Evolutionary conservation across 23 tunicate genomes (phyloP), one percentile per base, ranked within the genome.

Genomic region (Trididemnum miniatum): DNA sequence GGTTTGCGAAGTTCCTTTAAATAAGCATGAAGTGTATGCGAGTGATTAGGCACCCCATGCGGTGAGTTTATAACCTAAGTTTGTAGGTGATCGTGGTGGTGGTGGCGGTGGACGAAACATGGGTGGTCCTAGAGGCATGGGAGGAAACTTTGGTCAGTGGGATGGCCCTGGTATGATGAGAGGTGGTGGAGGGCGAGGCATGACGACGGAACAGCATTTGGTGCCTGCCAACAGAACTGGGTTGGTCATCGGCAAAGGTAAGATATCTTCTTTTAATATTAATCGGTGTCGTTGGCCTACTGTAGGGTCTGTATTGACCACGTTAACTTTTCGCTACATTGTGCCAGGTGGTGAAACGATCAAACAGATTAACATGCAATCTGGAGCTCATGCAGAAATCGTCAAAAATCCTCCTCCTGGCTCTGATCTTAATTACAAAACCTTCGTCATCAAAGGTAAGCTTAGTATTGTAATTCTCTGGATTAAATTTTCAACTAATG

Each of bases 311-410:
- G n/a, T n/a, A n/a, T n/a, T n/a, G n/a, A n/a, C n/a, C n/a, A n/a
- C n/a, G n/a, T n/a, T n/a, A n/a, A n/a, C n/a, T n/a, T n/a, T n/a
- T n/a, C n/a, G n/a, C n/a, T n/a, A n/a, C n/a, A n/a, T n/a, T n/a
- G n/a, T n/a, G n/a, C 18, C 86, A 92, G 98, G 99, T 78, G 99
- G 99, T 5, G 99, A 96, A 51, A 96, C 89, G n/a, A 96, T 96
- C 54, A 84, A 86, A 35, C 90, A 87, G 71, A 96, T 96, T 28
- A 96, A 96, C 67, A 65, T 65, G 78, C 96, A 96, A 74, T 96
- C 99, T 59, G 98, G 96, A 26, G 99, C 99, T 23, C 96, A 87
- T 77, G 99, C 95, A 76, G 97, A 96, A 59, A 96, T 96, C 44
- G 84, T 84, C 31, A 87, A 85, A 51, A 91, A 89, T 51, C 90